Evolutionary conservation across 2,797 vertebrate genomes (phyloP).

Genomic region (Pangasius sanitwongsei): DNA sequence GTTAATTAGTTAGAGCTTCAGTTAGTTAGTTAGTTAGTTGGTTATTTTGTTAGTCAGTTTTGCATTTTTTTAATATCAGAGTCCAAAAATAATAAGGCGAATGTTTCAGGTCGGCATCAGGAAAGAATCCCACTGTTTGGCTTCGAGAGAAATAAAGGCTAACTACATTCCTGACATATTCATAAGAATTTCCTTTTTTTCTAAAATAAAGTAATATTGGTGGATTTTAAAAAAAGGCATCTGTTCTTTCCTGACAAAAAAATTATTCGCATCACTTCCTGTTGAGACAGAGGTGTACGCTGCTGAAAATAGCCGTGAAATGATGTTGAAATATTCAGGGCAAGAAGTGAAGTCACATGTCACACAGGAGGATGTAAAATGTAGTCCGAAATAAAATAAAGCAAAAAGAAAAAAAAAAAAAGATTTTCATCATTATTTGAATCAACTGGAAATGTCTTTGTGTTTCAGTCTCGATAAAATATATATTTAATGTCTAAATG

Average conservation of each 20-base stretch:
- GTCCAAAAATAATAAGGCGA: background rate
- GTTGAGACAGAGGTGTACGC: background rate
- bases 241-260: background rate
- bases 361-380: background rate
- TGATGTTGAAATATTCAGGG: slow-evolving; percentile 9
- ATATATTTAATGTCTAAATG: background rate
- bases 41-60: no score
- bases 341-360: background rate
- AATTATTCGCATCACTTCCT: background rate
- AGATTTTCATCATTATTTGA: background rate
- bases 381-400: background rate
- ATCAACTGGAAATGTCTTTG: background rate
- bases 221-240: background rate
- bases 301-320: slow-evolving; percentile 13
- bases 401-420: background rate
- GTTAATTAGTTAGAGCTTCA: no score
- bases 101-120: background rate
- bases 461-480: background rate
- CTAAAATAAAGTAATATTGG: background rate
- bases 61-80: background rate
- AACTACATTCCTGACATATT: background rate
- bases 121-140: background rate
- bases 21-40: background rate
- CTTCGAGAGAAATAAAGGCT: background rate
- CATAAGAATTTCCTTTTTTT: background rate